phyloP scores from a whole-genome alignment of 2,797 vertebrate genomes.

The Triplophysa bombifrons region DNA sequence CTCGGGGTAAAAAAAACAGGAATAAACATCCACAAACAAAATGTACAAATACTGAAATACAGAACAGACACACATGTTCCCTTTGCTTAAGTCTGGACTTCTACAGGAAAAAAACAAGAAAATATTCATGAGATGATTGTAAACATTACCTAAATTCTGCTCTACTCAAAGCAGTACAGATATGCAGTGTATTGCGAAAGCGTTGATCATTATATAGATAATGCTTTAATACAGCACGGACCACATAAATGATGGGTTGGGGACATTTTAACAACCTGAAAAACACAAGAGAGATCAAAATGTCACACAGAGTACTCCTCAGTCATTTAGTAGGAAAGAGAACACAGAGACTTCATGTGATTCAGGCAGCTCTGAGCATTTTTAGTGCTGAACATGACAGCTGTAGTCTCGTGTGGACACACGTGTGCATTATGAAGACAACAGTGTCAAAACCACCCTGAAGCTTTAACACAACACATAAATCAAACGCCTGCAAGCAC shows the following conservation, averaged over 20 bases:
- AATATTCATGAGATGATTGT: constrained; percentile 37
- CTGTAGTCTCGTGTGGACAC: neutral
- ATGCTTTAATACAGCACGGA: neutral
- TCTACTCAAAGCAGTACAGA: constrained; percentile 7
- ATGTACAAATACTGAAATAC: neutral
- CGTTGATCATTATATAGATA: neutral
- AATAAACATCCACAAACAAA: constrained; percentile 39
- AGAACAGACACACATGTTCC: constrained; percentile 42
- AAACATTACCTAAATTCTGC: constrained; percentile 14
- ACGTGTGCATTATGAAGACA: neutral
- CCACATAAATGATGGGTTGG: neutral
- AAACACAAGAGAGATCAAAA: neutral
- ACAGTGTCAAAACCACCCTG: neutral
- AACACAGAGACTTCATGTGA: neutral
- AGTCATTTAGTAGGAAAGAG: too few species aligned
- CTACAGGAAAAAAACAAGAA: constrained; percentile 27
- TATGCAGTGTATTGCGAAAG: constrained; percentile 6
- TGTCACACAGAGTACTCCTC: neutral
- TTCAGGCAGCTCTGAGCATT: neutral
- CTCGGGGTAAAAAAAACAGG: constrained; percentile 34
- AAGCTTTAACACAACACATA: neutral
- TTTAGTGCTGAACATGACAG: neutral
- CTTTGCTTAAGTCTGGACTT: constrained; percentile 47
- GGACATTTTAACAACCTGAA: neutral
- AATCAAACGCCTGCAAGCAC: neutral